phyloP scores from a whole-genome alignment of 1,140 invertebrate species.

The Leptinotarsa texana region DNA sequence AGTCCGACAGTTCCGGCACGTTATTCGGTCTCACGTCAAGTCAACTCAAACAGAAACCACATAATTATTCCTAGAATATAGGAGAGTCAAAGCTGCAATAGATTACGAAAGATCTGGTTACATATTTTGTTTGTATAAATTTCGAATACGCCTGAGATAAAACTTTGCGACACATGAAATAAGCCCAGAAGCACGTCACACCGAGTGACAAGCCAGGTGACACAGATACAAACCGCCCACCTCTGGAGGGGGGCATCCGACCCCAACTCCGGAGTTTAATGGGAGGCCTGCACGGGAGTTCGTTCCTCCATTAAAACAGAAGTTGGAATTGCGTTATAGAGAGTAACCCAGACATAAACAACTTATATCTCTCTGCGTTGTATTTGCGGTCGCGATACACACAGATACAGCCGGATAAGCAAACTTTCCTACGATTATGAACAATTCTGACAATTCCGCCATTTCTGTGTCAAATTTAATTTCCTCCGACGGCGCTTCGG shows the following conservation, averaged over 20 bases:
- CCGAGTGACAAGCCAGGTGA: too few relatives aligned
- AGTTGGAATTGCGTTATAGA: conserved; percentile 15
- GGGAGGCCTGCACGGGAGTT: conserved; percentile 9
- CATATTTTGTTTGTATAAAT: too few relatives aligned
- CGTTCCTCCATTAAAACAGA: conserved; percentile 17
- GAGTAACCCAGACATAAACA: conserved; percentile 22
- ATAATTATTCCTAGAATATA: too few relatives aligned
- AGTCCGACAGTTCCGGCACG: rapidly evolving
- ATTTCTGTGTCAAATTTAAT: conserved; percentile 36
- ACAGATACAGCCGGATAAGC: conserved; percentile 1
- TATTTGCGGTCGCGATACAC: conserved; percentile 17
- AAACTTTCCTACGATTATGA: conserved; percentile 19
- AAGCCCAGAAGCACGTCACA: too few relatives aligned
- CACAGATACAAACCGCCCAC: not conserved
- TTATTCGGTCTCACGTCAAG: not conserved
- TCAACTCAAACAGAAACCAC: not conserved
- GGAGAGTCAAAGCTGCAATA: too few relatives aligned
- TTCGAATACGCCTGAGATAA: too few relatives aligned
- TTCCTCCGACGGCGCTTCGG: conserved; percentile 27
- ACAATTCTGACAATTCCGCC: conserved; percentile 17
- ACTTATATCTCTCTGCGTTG: conserved; percentile 17
- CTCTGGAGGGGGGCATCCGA: not conserved
- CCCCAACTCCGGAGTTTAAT: conserved; percentile 15
- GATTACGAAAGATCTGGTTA: too few relatives aligned
- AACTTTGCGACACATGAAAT: too few relatives aligned